A percentile compares a stretch with the other conserved stretches of the same genome.
phyloP scores from a whole-genome alignment of 2,113 vertebrate species.

The Kryptolebias marmoratus region DNA sequence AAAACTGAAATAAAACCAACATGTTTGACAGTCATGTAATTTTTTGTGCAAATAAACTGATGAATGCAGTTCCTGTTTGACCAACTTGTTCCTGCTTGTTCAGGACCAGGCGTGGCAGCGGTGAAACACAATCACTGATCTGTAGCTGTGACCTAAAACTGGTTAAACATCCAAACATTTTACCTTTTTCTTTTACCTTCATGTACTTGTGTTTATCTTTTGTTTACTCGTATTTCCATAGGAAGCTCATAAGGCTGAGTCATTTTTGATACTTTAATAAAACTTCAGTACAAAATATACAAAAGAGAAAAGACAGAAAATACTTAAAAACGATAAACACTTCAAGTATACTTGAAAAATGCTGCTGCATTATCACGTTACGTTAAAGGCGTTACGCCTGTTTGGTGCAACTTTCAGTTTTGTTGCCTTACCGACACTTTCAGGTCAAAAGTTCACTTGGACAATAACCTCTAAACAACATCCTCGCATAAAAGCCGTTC shows the following conservation, averaged over 20 bases:
- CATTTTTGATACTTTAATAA: conserved; percentile 38
- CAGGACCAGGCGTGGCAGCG: background rate
- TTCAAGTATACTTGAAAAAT: background rate
- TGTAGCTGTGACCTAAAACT: no score
- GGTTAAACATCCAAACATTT: no score
- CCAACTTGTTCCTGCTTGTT: conserved; percentile 25
- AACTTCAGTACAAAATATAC: conserved; percentile 11
- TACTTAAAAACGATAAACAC: background rate
- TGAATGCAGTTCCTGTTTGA: background rate
- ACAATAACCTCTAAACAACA: background rate
- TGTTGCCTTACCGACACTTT: background rate
- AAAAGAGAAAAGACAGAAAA: conserved; percentile 1
- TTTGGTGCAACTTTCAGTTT: background rate
- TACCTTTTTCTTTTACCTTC: no score
- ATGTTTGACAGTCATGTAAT: no score
- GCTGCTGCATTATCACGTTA: background rate
- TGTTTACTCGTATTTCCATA: background rate
- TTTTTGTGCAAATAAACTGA: background rate
- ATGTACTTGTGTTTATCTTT: no score
- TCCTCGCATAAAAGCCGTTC: background rate
- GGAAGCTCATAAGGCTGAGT: background rate
- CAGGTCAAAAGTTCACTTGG: background rate
- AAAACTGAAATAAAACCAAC: no score
- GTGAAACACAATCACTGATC: background rate
- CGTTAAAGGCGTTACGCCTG: background rate